Conservation (phyloP, 2,888 invertebrate species). For the Gibbula magus region DNA sequence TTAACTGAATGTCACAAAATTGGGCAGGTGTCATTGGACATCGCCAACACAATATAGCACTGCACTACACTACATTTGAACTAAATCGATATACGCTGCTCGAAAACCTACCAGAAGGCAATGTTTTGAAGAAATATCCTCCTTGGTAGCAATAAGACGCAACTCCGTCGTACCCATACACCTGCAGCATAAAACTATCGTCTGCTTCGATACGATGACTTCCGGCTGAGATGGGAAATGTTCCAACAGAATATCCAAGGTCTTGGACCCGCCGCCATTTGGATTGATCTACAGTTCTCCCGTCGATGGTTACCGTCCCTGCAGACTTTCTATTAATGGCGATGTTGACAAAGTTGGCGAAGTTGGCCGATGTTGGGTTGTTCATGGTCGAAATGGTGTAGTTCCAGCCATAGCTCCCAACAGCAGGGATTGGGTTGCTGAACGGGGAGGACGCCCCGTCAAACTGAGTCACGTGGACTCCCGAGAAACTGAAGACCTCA, state of each 20-base stretch:
- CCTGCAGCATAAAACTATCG: not conserved
- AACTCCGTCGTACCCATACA: conserved; percentile 14
- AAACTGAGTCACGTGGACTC: conserved; percentile 12
- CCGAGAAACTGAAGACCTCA: conserved; percentile 13
- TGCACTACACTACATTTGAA: too few species aligned
- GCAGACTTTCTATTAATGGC: not conserved
- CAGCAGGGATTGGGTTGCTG: conserved; percentile 16
- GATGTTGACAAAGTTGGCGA: conserved; percentile 19
- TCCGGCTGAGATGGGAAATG: not conserved
- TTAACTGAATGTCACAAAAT: too few species aligned
- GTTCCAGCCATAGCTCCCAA: conserved; percentile 23
- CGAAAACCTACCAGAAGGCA: not conserved
- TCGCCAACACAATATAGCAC: too few species aligned
- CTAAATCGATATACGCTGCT: too few species aligned
- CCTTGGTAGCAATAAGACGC: not conserved
- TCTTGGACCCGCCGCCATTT: not conserved
- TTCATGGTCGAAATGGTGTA: conserved; percentile 19
- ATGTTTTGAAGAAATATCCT: not conserved
- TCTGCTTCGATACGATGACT: not conserved
- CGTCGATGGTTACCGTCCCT: not conserved
- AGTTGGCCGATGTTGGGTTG: conserved; percentile 9
- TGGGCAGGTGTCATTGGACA: too few species aligned
- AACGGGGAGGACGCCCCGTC: not conserved
- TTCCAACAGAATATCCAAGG: conserved; percentile 18
- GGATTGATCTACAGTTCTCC: not conserved